Conservation (phyloP, 2,797 vertebrate species). For the Sorex maritimensis region DNA sequence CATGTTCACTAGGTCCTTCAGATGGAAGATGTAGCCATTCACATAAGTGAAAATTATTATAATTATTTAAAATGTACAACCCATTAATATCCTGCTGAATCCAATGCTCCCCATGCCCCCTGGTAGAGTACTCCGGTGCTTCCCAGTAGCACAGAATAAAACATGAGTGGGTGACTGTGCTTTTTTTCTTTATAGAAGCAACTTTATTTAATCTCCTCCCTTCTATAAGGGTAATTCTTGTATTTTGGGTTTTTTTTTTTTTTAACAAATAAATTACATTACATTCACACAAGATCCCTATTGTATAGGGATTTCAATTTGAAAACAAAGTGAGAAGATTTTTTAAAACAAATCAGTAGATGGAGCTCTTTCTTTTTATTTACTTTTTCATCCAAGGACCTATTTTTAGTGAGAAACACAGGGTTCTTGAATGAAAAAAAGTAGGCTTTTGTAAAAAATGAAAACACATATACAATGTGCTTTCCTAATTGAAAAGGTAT, state of each 20-base stretch:
- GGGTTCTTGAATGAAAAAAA: conserved; percentile 72
- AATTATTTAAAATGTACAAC: conserved; percentile 75
- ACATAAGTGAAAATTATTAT: conserved; percentile 82
- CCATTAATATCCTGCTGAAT: conserved; percentile 67
- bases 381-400: conserved; percentile 83
- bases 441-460: conserved; percentile 83
- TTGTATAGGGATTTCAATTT: conserved; percentile 72
- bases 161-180: background rate
- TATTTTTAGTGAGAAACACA: conserved; percentile 75
- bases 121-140: conserved; percentile 64
- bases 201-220: conserved; percentile 65
- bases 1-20: conserved; percentile 71
- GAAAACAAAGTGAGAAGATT: conserved; percentile 56
- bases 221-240: conserved; percentile 25
- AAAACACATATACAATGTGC: conserved; percentile 88
- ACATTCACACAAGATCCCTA: conserved; percentile 65
- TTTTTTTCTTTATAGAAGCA: conserved; percentile 42
- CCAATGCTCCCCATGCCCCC: conserved; percentile 63
- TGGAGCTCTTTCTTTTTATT: conserved; percentile 92
- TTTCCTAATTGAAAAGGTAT: conserved; percentile 90
- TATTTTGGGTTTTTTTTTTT: conserved; percentile 1
- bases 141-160: conserved; percentile 61
- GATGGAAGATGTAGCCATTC: conserved; percentile 61
- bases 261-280: conserved; percentile 53
- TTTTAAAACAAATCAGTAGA: conserved; percentile 89